A percentile compares a stretch with the other conserved stretches of the same genome.
Evolutionary conservation across 2,797 vertebrate genomes (phyloP).

Genomic region (Limnodromus scolopaceus): DNA sequence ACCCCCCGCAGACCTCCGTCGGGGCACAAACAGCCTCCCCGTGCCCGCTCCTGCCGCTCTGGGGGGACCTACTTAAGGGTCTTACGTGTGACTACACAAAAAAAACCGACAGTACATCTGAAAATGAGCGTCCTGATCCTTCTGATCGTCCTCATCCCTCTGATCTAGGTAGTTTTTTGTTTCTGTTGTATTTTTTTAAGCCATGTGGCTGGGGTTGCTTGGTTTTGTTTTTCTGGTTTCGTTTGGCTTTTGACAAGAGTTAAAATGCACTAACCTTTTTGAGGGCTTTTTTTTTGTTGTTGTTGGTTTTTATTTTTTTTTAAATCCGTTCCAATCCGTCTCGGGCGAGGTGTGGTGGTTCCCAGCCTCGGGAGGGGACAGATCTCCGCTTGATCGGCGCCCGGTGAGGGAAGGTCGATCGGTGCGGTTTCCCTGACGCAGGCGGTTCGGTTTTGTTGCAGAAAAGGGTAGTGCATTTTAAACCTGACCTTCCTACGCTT

Average conservation of each 20-base stretch:
- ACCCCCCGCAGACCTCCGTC: too few relatives aligned
- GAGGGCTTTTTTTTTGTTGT: constrained; percentile 4
- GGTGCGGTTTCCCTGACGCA: not conserved
- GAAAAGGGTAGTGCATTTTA: constrained; percentile 77
- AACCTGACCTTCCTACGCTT: constrained; percentile 74
- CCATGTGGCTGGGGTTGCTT: constrained; percentile 49
- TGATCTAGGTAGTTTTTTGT: constrained; percentile 13
- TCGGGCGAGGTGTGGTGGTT: constrained; percentile 20
- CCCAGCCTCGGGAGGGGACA: not conserved
- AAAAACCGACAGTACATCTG: constrained; percentile 55
- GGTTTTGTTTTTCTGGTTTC: constrained; percentile 41
- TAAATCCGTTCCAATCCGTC: constrained; percentile 21
- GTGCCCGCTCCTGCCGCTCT: not conserved
- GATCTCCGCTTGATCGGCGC: not conserved
- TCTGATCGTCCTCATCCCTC: not conserved
- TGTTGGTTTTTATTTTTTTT: too few relatives aligned
- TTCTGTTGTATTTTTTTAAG: not conserved
- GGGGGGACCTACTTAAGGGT: constrained; percentile 51
- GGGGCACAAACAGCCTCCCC: too few relatives aligned
- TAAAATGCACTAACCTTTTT: constrained; percentile 74
- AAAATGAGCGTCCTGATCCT: not conserved
- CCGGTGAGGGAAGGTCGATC: not conserved
- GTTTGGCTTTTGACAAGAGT: constrained; percentile 73
- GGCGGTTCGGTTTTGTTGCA: not conserved
- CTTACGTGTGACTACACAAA: constrained; percentile 58